phyloP scores from a whole-genome alignment of 2,113 vertebrate genomes.

The Rhadina sibilatrix region DNA sequence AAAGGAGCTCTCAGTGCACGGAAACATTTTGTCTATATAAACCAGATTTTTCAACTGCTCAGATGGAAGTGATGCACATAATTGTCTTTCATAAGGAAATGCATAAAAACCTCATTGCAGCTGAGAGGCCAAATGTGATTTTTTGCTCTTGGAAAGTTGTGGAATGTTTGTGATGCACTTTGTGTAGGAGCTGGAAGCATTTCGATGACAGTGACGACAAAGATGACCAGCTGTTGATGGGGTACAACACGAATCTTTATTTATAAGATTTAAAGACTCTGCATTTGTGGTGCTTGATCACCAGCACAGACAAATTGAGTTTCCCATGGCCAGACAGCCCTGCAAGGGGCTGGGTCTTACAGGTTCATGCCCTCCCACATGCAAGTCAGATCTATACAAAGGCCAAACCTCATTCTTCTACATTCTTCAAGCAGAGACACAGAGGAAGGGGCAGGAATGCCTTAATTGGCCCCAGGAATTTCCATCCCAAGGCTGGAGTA shows the following conservation, averaged over 20 bases:
- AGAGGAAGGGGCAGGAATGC: background rate
- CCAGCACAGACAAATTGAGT: background rate
- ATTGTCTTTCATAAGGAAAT: constrained; percentile 22
- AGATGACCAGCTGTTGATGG: background rate
- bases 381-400: background rate
- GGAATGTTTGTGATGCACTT: background rate
- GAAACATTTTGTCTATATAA: background rate
- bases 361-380: background rate
- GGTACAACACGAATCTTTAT: background rate
- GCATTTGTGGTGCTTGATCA: background rate
- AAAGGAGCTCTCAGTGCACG: background rate
- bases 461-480: background rate
- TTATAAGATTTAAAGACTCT: background rate
- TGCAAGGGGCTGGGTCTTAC: background rate
- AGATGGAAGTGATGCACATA: background rate
- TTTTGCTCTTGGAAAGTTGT: background rate
- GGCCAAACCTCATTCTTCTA: background rate
- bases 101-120: background rate
- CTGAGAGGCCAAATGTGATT: background rate
- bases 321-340: background rate
- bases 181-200: background rate
- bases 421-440: background rate
- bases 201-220: background rate
- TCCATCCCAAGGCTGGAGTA: background rate
- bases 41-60: background rate